Percentiles rank a stretch among this genome's conserved stretches.
phyloP scores from a whole-genome alignment of 2,888 invertebrate species.

The Pammene aurita region DNA sequence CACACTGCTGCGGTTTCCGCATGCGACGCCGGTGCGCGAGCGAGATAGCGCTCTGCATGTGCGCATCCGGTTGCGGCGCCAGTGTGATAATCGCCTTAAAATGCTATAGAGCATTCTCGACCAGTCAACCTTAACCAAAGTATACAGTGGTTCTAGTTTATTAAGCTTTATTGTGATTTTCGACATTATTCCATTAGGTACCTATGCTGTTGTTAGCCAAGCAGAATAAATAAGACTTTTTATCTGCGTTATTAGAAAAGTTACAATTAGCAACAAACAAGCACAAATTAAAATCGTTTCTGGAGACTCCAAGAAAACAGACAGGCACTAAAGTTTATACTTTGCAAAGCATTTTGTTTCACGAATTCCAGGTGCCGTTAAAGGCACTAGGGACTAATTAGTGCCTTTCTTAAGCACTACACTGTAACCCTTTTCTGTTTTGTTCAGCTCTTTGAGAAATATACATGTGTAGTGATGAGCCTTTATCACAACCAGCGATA shows the following conservation, averaged over 20 bases:
- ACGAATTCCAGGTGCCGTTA: background rate
- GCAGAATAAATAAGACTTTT: too few species aligned
- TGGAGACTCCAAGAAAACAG: background rate
- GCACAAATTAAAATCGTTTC: constrained; percentile 4
- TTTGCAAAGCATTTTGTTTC: constrained; percentile 6
- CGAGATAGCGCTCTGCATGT: too few species aligned
- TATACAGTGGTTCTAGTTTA: too few species aligned
- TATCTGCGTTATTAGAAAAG: background rate
- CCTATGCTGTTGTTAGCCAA: too few species aligned
- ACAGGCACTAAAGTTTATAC: constrained; percentile 1
- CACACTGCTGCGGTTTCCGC: too few species aligned
- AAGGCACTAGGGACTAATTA: constrained; percentile 19
- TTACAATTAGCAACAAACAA: background rate
- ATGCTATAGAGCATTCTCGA: too few species aligned
- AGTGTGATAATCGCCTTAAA: too few species aligned
- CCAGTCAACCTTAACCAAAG: too few species aligned
- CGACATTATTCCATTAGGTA: too few species aligned
- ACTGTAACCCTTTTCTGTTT: constrained; percentile 22
- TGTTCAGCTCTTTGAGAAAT: background rate
- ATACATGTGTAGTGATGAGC: background rate
- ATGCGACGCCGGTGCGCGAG: too few species aligned
- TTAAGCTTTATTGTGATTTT: too few species aligned
- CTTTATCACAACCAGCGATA: background rate
- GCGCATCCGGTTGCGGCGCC: too few species aligned
- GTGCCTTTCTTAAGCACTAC: background rate